phyloP scores from a whole-genome alignment of 2,888 invertebrate species.

The Vanessa cardui region DNA sequence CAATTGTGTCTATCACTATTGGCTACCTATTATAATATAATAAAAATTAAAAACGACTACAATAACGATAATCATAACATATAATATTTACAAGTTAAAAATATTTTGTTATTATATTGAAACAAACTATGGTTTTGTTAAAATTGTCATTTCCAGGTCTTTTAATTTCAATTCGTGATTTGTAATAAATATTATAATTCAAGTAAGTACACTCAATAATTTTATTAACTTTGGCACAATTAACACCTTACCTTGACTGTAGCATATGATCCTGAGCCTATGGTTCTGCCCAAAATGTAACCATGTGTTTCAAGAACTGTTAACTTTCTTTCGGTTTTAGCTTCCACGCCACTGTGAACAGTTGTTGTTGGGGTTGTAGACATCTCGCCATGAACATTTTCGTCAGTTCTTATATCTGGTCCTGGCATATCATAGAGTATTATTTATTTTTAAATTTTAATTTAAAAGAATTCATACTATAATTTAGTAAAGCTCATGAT shows the following conservation, averaged over 20 bases:
- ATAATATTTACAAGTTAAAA: no score
- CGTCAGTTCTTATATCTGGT: slow-evolving; percentile 77
- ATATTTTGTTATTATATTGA: no score
- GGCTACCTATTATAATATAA: slow-evolving; percentile 81
- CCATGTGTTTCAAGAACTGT: slow-evolving; percentile 91
- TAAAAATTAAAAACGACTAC: not conserved
- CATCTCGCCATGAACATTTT: slow-evolving; percentile 79
- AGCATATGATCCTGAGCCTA: slow-evolving; percentile 92
- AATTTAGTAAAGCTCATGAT: slow-evolving; percentile 67
- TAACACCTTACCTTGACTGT: slow-evolving; percentile 86
- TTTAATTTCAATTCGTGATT: not conserved
- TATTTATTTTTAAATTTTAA: slow-evolving; percentile 57
- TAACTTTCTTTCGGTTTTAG: slow-evolving; percentile 72
- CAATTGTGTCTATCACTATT: slow-evolving; percentile 88
- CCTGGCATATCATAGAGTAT: slow-evolving; percentile 80
- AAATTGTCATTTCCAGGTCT: not conserved
- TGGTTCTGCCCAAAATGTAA: slow-evolving; percentile 88
- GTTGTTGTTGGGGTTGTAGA: slow-evolving; percentile 75
- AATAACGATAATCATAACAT: no score
- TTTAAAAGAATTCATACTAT: slow-evolving; percentile 67
- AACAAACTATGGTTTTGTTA: not conserved
- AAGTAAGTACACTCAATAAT: no score
- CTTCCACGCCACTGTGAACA: slow-evolving; percentile 71
- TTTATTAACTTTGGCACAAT: not conserved
- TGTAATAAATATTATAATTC: no score